Percentiles rank a stretch among this genome's conserved stretches.
phyloP scores from a whole-genome alignment of 2,888 invertebrate species.

The Drosophila mulleri region DNA sequence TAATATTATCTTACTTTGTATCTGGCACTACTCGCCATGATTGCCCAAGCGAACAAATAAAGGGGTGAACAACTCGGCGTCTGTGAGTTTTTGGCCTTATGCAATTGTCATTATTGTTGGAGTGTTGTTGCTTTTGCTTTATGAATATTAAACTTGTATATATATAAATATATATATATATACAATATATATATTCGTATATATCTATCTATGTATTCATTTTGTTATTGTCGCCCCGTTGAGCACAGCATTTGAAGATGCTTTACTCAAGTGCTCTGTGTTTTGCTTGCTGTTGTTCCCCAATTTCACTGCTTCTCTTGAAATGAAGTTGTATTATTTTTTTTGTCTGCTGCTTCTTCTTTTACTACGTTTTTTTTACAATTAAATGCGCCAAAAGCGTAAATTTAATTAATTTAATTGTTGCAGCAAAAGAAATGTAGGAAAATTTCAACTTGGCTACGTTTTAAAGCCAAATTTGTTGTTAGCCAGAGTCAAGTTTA shows the following conservation, averaged over 20 bases:
- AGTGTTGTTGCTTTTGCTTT: slow-evolving; percentile 41
- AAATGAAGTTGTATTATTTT: slow-evolving; percentile 49
- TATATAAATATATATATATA: not conserved
- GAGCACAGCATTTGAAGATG: slow-evolving; percentile 42
- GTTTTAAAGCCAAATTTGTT: slow-evolving; percentile 34
- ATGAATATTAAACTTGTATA: slow-evolving; percentile 44
- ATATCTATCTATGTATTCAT: not conserved
- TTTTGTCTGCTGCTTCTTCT: slow-evolving; percentile 3
- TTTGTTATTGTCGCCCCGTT: slow-evolving; percentile 41
- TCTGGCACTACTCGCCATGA: slow-evolving; percentile 38
- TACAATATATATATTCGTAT: slow-evolving; percentile 1
- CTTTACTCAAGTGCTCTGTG: slow-evolving; percentile 38
- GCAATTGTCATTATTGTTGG: slow-evolving; percentile 58
- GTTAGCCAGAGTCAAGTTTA: not conserved
- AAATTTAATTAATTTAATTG: slow-evolving; percentile 77
- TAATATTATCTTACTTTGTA: slow-evolving; percentile 46
- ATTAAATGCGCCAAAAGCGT: slow-evolving; percentile 74
- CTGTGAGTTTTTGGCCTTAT: slow-evolving; percentile 47
- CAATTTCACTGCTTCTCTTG: slow-evolving; percentile 58
- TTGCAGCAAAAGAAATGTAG: slow-evolving; percentile 47
- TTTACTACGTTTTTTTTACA: slow-evolving; percentile 4
- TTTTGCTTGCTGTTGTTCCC: slow-evolving; percentile 24
- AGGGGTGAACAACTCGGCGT: slow-evolving; percentile 32
- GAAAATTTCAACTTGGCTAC: slow-evolving; percentile 53
- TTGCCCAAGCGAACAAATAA: slow-evolving; percentile 37